phyloP scores from a whole-genome alignment of 2,888 invertebrate species.

The Pachydiplax longipennis region DNA sequence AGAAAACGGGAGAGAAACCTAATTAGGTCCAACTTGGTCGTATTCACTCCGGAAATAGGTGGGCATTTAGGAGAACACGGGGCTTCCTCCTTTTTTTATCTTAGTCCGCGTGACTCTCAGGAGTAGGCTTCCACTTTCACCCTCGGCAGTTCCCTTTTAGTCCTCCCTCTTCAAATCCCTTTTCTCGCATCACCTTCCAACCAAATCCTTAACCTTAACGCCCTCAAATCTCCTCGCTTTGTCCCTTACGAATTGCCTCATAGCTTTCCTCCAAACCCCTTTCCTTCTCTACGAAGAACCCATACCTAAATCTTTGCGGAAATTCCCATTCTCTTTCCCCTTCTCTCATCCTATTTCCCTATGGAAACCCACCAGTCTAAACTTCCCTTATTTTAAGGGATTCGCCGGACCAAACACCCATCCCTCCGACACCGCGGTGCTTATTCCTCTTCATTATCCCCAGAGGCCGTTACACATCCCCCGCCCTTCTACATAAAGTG shows the following conservation, averaged over 20 bases:
- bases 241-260: neutral
- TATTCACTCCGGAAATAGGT: constrained; percentile 30
- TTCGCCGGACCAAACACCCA: neutral
- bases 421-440: constrained; percentile 12
- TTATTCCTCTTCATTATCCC: constrained; percentile 42
- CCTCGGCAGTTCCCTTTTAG: neutral
- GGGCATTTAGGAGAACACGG: neutral
- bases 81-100: neutral
- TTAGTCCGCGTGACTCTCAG: neutral
- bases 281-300: neutral
- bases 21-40: constrained; percentile 15
- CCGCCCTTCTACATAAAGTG: constrained; percentile 19
- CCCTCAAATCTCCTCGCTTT: constrained; percentile 3
- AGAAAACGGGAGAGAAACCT: constrained; percentile 3
- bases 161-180: constrained; percentile 17
- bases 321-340: neutral
- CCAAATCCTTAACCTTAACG: constrained; percentile 37
- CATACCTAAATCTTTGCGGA: constrained; percentile 27
- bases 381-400: constrained; percentile 10
- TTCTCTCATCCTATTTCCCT: neutral
- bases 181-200: constrained; percentile 26
- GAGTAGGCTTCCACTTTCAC: neutral
- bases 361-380: neutral
- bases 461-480: neutral
- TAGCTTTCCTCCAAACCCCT: constrained; percentile 5